Evolutionary conservation across 2,113 vertebrate genomes (phyloP).

Genomic region (Origma solitaria): DNA sequence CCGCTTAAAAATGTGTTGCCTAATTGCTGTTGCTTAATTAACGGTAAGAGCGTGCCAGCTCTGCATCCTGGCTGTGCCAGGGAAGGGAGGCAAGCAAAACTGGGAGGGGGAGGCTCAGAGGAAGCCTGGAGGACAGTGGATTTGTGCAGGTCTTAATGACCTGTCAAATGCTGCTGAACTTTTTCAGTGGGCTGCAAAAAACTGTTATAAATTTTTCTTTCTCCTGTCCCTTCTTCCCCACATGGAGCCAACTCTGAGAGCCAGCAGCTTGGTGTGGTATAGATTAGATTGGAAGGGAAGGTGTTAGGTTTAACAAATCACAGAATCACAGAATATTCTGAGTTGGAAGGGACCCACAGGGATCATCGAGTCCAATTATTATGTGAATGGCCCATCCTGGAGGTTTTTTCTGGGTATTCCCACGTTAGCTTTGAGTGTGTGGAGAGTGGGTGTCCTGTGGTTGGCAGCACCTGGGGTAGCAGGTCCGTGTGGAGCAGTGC

Average conservation of each 20-base stretch:
- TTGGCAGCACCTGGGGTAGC: neutral
- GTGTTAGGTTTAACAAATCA: neutral
- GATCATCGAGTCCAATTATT: neutral
- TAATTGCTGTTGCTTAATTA: conserved; percentile 45
- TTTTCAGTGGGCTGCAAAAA: neutral
- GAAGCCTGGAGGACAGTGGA: neutral
- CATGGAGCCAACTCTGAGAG: neutral
- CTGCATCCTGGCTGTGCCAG: neutral
- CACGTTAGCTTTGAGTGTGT: neutral
- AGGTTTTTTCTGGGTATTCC: neutral
- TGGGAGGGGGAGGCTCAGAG: neutral
- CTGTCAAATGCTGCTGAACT: neutral
- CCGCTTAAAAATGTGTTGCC: conserved; percentile 29
- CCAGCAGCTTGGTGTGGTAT: neutral
- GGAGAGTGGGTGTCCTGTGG: neutral
- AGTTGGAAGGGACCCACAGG: neutral
- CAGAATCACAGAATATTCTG: neutral
- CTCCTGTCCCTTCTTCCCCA: neutral
- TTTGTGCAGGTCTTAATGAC: neutral
- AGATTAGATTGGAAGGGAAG: neutral
- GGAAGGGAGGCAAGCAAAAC: neutral
- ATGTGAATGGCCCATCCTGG: neutral
- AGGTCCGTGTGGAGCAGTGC: neutral
- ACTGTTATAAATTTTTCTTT: neutral
- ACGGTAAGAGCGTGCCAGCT: neutral